A percentile compares a stretch with the other conserved stretches of the same genome.
These are phyloP conservation scores for Drosophila merina DNA, from an alignment of 2,888 invertebrate species.

Conservation along the genomic window DNA sequence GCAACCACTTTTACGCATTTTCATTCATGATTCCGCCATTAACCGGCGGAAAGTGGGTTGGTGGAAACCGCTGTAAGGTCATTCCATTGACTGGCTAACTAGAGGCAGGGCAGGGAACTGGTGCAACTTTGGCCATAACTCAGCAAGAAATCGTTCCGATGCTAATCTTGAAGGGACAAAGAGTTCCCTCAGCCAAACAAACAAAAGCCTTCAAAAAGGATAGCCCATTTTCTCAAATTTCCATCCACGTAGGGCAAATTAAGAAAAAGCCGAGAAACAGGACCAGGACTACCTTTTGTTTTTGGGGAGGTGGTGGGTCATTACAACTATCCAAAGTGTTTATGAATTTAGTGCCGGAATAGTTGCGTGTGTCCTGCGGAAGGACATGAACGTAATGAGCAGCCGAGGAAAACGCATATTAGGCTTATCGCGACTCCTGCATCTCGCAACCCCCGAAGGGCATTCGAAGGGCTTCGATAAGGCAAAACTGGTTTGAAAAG, in stretches of 20 bases:
- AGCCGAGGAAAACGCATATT: conserved; percentile 78
- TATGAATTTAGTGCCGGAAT: conserved; percentile 71
- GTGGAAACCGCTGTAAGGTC: conserved; percentile 21
- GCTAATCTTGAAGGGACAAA: conserved; percentile 73
- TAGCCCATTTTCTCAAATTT: conserved; percentile 28
- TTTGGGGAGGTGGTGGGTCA: conserved; percentile 38
- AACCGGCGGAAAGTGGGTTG: conserved; percentile 10
- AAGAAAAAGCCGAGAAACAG: conserved; percentile 48
- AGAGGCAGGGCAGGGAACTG: background rate
- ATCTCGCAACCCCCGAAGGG: conserved; percentile 52
- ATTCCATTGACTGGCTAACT: conserved; percentile 29
- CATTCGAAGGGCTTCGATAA: conserved; percentile 72
- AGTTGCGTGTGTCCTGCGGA: conserved; percentile 42
- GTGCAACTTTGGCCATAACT: conserved; percentile 62
- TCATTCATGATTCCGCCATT: conserved; percentile 69
- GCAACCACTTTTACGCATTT: conserved; percentile 49
- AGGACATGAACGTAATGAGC: conserved; percentile 70
- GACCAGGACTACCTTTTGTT: conserved; percentile 66
- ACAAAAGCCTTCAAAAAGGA: conserved; percentile 48
- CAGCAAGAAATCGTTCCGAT: conserved; percentile 54
- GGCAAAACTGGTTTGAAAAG: conserved; percentile 39
- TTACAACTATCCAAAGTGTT: conserved; percentile 79
- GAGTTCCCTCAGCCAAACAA: conserved; percentile 39
- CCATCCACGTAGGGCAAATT: conserved; percentile 66
- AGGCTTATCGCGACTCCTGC: conserved; percentile 72